Percentiles rank a stretch among this genome's conserved stretches.
These are phyloP conservation scores for Tor tambroides DNA, from an alignment of 2,113 vertebrate species.

Conservation along the genomic window DNA sequence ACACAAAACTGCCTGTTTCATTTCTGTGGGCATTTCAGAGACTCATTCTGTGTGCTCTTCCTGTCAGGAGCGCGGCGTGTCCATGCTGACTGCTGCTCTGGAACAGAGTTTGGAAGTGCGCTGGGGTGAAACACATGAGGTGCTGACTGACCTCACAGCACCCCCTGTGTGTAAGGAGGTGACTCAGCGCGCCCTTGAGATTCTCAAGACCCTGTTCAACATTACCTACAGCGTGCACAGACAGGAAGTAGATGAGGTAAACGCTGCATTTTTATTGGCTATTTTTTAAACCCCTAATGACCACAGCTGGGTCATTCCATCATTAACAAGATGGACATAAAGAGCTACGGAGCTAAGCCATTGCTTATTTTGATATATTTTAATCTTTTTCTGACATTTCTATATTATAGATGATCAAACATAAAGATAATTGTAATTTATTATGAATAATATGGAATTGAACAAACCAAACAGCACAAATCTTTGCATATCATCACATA, in stretches of 20 bases:
- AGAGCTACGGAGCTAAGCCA: neutral
- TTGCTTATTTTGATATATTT: too few species aligned
- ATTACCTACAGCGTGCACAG: slow-evolving; percentile 64
- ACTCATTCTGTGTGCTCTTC: neutral
- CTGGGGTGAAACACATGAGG: slow-evolving; percentile 62
- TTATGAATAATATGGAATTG: neutral
- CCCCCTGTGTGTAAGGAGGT: slow-evolving; percentile 58
- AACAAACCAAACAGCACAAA: neutral
- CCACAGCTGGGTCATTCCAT: neutral
- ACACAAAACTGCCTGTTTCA: neutral
- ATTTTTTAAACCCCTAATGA: neutral
- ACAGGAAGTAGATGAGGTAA: slow-evolving; percentile 66
- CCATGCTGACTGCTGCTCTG: slow-evolving; percentile 60
- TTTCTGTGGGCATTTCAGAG: neutral
- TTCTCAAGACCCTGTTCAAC: slow-evolving; percentile 70
- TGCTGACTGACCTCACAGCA: slow-evolving; percentile 46
- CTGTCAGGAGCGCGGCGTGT: slow-evolving; percentile 61
- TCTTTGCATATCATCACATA: neutral
- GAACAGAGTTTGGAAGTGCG: slow-evolving; percentile 63
- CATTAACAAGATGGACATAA: neutral
- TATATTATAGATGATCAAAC: neutral
- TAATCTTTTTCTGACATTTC: neutral
- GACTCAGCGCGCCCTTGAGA: slow-evolving; percentile 64
- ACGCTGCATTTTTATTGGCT: slow-evolving; percentile 9
- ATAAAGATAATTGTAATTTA: neutral